Base-by-base conservation (phyloP, 2,888 invertebrate species). In the Drosophila falleni region DNA sequence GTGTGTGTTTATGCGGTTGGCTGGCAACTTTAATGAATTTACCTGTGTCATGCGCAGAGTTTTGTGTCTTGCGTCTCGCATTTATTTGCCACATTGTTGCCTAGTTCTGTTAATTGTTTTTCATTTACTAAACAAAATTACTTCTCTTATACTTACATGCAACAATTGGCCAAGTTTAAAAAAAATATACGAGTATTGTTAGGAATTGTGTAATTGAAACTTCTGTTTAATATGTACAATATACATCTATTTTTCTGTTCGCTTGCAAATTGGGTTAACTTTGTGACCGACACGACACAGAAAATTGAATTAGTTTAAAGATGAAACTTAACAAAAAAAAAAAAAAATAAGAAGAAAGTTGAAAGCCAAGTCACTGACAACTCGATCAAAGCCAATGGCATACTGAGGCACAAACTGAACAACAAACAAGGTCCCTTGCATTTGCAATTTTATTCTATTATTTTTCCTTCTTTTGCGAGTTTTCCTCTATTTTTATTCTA, bases 21-120 rank as follows among this genome's bases (percentile, higher is more conserved):
- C 37, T 68, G 77, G 76, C 64, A 87, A 87, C 81, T 87, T 86
- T 87, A 89, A 87, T 85, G 81, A 89, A 87, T 87, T 89, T 86
- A 87, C 87, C 78, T 89, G 81, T 73, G 81, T 72, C 81, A 70
- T 71, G 69, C 73, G 74, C 87, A 80, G 74, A 66, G 75, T 74
- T 66, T 71, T 66, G 60, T 53, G 60, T 51, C 71, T 72, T 71
- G 71, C 54, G 59, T 60, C 66, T 74, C 47, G 59, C 61, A 73
- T 66, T 54, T 67, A 50, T 61, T 63, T 19, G 69, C 66, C 73
- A 69, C 69, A 73, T 78, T 64, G 63, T 73, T 75, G 50, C 56
- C 31, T 61, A 53, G 33, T 71, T 23, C 35, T 71, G 74, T 74
- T 74, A 74, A 84, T 84, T 84, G 77, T 58, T 72, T 72, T 71